Evolutionary conservation across 2,888 invertebrate species (phyloP).

Genomic region (Volucella zonaria): DNA sequence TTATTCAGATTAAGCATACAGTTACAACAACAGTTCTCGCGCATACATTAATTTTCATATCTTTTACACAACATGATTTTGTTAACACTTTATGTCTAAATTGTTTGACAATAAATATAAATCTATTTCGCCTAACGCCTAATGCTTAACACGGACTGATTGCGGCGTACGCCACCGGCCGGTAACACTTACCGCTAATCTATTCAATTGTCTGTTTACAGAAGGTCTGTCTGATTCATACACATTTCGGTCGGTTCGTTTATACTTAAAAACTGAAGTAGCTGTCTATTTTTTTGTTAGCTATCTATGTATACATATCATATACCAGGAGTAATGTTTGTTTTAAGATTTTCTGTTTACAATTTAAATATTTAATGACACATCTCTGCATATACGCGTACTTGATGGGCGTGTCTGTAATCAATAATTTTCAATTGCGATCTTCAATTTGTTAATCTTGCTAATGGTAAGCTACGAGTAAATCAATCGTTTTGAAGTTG

Average conservation of each 20-base stretch:
- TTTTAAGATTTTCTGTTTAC: constrained; percentile 58
- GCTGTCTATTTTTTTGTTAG: too few relatives aligned
- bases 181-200: constrained; percentile 25
- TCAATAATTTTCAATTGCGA: constrained; percentile 45
- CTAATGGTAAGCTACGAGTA: constrained; percentile 11
- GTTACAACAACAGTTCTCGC: too few relatives aligned
- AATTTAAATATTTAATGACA: constrained; percentile 59
- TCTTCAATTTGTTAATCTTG: constrained; percentile 42
- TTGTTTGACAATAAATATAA: constrained; percentile 45
- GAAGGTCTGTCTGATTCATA: constrained; percentile 33
- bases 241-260: constrained; percentile 8
- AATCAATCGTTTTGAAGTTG: not conserved
- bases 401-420: constrained; percentile 44
- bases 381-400: constrained; percentile 17
- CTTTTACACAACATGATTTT: constrained; percentile 13
- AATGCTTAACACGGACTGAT: too few relatives aligned
- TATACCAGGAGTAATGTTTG: constrained; percentile 16
- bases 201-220: constrained; percentile 44
- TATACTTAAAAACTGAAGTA: constrained; percentile 33
- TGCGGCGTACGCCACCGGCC: constrained; percentile 1
- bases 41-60: not conserved
- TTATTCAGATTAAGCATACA: too few relatives aligned
- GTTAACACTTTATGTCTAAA: constrained; percentile 39
- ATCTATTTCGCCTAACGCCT: constrained; percentile 18
- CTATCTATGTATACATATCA: too few relatives aligned